Conservation (phyloP, 2,888 invertebrate species). For the Limnephilus rhombicus region DNA sequence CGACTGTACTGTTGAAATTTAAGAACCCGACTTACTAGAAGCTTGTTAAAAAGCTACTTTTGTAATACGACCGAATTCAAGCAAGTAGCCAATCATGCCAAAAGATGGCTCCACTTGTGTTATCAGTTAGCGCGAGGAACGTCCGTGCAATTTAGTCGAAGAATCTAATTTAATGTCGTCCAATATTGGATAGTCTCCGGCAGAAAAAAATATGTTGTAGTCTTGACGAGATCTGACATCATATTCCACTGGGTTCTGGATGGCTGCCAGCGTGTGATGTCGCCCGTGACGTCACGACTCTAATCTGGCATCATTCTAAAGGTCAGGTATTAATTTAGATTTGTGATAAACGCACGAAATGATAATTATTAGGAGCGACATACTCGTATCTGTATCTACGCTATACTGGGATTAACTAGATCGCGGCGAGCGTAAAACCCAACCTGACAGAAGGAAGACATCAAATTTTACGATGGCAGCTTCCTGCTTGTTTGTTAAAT, state of each 20-base stretch:
- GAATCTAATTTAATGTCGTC: not conserved
- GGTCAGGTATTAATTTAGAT: constrained; percentile 33
- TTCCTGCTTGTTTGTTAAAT: not conserved
- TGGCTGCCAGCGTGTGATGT: not conserved
- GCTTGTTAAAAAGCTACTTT: too few relatives aligned
- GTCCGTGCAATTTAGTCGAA: not conserved
- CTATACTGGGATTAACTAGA: not conserved
- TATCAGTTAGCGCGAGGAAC: too few relatives aligned
- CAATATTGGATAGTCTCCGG: not conserved
- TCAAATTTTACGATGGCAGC: not conserved
- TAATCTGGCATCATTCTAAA: constrained; percentile 24
- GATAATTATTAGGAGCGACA: not conserved
- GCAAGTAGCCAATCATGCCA: too few relatives aligned
- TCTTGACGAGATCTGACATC: not conserved
- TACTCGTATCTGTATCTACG: not conserved
- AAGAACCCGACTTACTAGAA: too few relatives aligned
- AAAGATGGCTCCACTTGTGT: too few relatives aligned
- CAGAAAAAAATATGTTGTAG: not conserved
- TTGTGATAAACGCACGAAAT: not conserved
- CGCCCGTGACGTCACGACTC: constrained; percentile 22
- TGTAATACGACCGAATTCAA: too few relatives aligned
- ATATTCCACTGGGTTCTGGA: constrained; percentile 10
- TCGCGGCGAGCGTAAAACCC: not conserved
- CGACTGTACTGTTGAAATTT: too few relatives aligned
- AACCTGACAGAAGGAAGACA: not conserved